Evolutionary conservation across 2,888 invertebrate genomes (phyloP).

Genomic region (Gymnoscelis rufifasciata): DNA sequence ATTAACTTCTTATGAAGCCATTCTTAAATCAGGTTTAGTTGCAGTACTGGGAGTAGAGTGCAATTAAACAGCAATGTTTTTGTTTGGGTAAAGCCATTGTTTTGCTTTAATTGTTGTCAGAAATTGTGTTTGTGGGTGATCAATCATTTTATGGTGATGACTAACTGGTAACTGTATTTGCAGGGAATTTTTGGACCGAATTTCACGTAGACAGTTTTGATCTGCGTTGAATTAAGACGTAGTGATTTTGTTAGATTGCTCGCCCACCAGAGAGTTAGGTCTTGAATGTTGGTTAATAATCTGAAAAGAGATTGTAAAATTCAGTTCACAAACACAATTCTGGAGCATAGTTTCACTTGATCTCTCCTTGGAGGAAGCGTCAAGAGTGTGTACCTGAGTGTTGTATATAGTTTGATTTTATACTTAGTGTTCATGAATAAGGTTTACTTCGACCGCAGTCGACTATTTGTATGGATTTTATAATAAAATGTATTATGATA

Average conservation of each 20-base stretch:
- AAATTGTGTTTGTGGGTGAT: conserved; percentile 8
- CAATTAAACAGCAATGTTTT: conserved; percentile 12
- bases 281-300: no score
- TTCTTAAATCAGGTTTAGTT: conserved; percentile 1
- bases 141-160: no score
- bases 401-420: conserved; percentile 65
- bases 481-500: conserved; percentile 61
- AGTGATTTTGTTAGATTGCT: no score
- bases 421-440: conserved; percentile 46
- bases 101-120: conserved; percentile 7
- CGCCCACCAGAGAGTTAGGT: no score
- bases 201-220: no score
- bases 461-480: conserved; percentile 56
- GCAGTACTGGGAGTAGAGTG: conserved; percentile 11
- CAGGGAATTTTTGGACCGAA: no score
- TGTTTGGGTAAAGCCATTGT: neutral
- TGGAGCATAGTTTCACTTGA: conserved; percentile 36
- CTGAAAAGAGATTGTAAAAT: no score
- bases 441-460: conserved; percentile 74
- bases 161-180: no score
- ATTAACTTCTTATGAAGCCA: neutral
- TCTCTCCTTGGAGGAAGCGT: conserved; percentile 46
- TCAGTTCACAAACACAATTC: conserved; percentile 6
- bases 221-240: no score
- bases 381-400: conserved; percentile 47